phyloP scores from a whole-genome alignment of 2,113 vertebrate species.

The Lepisosteus osseus region DNA sequence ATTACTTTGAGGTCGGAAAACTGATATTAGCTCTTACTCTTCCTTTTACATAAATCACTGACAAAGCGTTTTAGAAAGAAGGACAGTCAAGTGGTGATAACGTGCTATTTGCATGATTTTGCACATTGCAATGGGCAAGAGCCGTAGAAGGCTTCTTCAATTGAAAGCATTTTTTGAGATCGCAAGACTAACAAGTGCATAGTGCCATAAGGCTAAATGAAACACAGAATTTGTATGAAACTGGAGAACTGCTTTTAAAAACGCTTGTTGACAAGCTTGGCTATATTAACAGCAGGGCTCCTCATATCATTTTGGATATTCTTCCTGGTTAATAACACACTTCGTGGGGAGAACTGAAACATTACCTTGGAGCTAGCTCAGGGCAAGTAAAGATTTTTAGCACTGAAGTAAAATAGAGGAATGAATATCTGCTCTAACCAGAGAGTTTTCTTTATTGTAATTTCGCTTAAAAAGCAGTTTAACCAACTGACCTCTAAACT shows the following conservation, averaged over 20 bases:
- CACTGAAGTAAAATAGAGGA: not conserved
- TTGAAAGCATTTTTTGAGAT: too few species aligned
- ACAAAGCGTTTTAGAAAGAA: conserved; percentile 9
- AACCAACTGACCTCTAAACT: too few species aligned
- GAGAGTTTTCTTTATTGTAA: not conserved
- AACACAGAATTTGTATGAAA: too few species aligned
- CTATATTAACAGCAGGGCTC: not conserved
- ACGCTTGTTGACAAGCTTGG: not conserved
- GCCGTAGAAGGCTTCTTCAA: too few species aligned
- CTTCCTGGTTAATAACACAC: conserved; percentile 1
- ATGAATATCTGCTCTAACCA: not conserved
- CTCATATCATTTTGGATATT: conserved; percentile 2
- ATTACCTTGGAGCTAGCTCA: conserved; percentile 1
- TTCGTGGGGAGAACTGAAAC: not conserved
- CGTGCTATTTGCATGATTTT: too few species aligned
- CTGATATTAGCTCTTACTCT: too few species aligned
- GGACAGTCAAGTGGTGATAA: too few species aligned
- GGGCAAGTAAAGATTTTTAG: conserved; percentile 2
- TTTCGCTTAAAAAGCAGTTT: not conserved
- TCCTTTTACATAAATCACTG: conserved; percentile 17
- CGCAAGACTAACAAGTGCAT: too few species aligned
- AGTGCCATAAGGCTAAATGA: too few species aligned
- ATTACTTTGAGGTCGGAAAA: too few species aligned
- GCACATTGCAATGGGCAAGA: too few species aligned
- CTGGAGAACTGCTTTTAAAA: too few species aligned